Evolutionary conservation across 92 coral and sea anemone genomes (phyloP), one percentile per base, ranked within the genome.

Genomic region (Umimayanthus kanabou): DNA sequence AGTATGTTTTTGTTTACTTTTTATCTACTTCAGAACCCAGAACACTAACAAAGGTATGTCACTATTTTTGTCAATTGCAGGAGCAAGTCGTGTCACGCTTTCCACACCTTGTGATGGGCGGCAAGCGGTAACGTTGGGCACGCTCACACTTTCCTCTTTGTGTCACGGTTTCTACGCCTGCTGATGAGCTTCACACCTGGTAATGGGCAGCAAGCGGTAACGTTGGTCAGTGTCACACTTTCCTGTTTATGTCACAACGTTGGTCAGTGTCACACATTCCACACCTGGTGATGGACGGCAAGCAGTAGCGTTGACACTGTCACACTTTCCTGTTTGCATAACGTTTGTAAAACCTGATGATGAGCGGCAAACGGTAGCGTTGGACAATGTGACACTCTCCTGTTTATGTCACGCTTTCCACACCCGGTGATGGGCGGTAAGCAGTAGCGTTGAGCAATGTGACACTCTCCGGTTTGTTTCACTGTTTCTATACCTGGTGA

Each of bases 101-200:
- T 85, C 98, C 98, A 15, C 98, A 95, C 86, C 91, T 95, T 33
- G 96, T 95, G 4, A 94, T 91, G 88, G 98, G 96, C 33, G 89
- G 89, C 84, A 93, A 94, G 86, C 92, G 96, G 89, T 3, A 13
- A 76, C 90, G 77, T 30, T 77, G 81, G 82, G 28, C 79, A 67
- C 72, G 65, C 65, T 58, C 47, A 28, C 73, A 9, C 20, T 16
- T 25, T 33, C 18, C 39, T n/a, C 9, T 47, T 95, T 14, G 96
- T 95, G 65, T 95, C 98, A 80, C 92, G 98, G 75, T 95, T 95
- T 84, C 98, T 94, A 20, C 98, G 93, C 85, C 90, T 95, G 28
- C 96, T 95, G 6, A 94, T 91, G 88, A 94, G 96, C 30, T 84
- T 96, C 94, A 14, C 98, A 93, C 85, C 89, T 95, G 28, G 98